Conservation (phyloP, 2,113 vertebrate species). For the Crotophaga sulcirostris region DNA sequence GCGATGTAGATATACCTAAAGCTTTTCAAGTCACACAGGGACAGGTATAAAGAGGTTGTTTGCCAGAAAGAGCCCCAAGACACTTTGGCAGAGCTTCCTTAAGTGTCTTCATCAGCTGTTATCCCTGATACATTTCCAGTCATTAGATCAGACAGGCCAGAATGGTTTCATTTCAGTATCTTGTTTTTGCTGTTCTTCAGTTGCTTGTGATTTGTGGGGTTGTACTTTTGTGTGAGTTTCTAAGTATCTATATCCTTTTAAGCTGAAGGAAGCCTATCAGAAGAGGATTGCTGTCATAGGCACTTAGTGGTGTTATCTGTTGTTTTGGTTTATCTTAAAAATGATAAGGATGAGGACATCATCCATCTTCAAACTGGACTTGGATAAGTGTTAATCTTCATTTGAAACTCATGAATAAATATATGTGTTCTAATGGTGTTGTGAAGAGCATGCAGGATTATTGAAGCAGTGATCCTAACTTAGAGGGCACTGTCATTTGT, state of each 20-base stretch:
- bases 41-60: background rate
- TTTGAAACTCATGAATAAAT: background rate
- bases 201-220: background rate
- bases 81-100: background rate
- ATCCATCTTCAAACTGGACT: background rate
- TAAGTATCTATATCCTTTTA: background rate
- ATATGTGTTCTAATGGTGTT: background rate
- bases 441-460: background rate
- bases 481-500: background rate
- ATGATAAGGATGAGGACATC: background rate
- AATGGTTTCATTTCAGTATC: background rate
- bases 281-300: background rate
- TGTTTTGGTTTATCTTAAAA: background rate
- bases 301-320: background rate
- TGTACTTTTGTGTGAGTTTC: background rate
- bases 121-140: background rate
- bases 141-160: background rate
- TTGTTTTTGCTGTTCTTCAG: background rate
- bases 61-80: background rate
- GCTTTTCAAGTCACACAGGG: background rate
- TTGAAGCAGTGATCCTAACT: background rate
- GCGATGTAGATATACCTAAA: background rate
- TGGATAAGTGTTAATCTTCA: background rate
- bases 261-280: background rate
- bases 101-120: background rate